Evolutionary conservation across 2,113 vertebrate genomes (phyloP), one percentile per base, ranked within the genome.

Genomic region (Taxidea taxus): DNA sequence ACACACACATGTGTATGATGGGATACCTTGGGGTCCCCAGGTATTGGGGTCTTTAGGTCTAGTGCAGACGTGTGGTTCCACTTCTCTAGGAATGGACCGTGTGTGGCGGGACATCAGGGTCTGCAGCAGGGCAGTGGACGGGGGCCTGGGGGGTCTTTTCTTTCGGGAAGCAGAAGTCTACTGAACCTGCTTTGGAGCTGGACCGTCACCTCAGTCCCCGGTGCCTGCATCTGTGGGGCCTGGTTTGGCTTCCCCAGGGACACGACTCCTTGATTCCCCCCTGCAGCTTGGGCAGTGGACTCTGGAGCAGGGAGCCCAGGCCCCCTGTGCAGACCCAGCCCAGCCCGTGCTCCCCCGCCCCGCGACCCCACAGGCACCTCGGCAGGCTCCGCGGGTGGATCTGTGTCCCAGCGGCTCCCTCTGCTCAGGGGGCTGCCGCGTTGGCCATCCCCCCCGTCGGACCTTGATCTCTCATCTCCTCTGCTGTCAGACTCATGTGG

Each of bases 331-430:
- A 10, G 34, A 11, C n/a, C 18, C 62, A n/a, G 34, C 74, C 16
- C 31, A 20, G 25, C 25, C 58, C 0, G 25, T 2, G 3, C 25
- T 1, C 7, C 13, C 47, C 82, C 0, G 10, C 58, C 25, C 34
- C 2, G 1, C n/a, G 4, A 4, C 34, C 27, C 44, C 21, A 64
- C 62, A 64, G 47, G 12, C 2, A 0, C 70, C 54, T 34, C 42
- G 4, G n/a, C n/a, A n/a, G 3, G 7, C 4, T 4, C n/a, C 7
- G 9, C 39, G 2, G 1, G 2, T 10, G 6, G 6, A 11, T 5
- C 0, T 2, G 54, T 11, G 29, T 47, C 34, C 7, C 34, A 6
- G 66, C 6, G 31, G 54, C 23, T 42, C n/a, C 9, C 7, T 42
- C 64, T 62, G 72, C 62, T 34, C n/a, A 15, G 31, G 56, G 9